Percentiles rank a stretch among this genome's conserved stretches.
phyloP scores from a whole-genome alignment of 2,888 invertebrate genomes.

The Megastigmus dorsalis region DNA sequence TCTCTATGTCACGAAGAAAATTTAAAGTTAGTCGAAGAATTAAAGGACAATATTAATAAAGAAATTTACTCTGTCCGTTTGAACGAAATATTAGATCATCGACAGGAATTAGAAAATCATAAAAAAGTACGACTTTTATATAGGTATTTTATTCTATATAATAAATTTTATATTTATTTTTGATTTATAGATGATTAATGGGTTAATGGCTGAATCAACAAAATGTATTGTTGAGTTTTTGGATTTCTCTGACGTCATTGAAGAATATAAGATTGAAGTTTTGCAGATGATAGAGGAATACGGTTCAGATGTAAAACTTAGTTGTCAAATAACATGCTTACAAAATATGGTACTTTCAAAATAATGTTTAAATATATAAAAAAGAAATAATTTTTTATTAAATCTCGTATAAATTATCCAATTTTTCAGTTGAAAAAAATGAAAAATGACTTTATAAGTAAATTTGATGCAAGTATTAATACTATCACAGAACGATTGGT shows the following conservation, averaged over 20 bases:
- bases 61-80: slow-evolving; percentile 50
- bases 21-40: slow-evolving; percentile 40
- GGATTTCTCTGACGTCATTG: slow-evolving; percentile 3
- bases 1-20: slow-evolving; percentile 38
- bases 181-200: slow-evolving; percentile 27
- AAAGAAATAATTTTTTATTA: no score
- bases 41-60: slow-evolving; percentile 46
- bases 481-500: slow-evolving; percentile 32
- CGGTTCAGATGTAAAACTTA: slow-evolving; percentile 39
- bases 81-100: slow-evolving; percentile 54
- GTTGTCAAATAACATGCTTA: slow-evolving; percentile 52
- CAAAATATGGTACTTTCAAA: slow-evolving; percentile 55
- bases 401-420: slow-evolving; percentile 5
- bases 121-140: slow-evolving; percentile 55
- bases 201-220: slow-evolving; percentile 20
- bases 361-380: no score
- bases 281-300: slow-evolving; percentile 38
- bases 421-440: slow-evolving; percentile 49
- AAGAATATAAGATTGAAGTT: slow-evolving; percentile 15
- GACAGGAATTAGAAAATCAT: slow-evolving; percentile 53
- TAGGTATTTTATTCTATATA: no score
- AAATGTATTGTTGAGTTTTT: slow-evolving; percentile 25
- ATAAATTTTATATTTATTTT: no score
- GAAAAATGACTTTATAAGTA: slow-evolving; percentile 42
- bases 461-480: slow-evolving; percentile 38